Conservation (phyloP, 2,113 vertebrate genomes). For the Peucedramus taeniatus region DNA sequence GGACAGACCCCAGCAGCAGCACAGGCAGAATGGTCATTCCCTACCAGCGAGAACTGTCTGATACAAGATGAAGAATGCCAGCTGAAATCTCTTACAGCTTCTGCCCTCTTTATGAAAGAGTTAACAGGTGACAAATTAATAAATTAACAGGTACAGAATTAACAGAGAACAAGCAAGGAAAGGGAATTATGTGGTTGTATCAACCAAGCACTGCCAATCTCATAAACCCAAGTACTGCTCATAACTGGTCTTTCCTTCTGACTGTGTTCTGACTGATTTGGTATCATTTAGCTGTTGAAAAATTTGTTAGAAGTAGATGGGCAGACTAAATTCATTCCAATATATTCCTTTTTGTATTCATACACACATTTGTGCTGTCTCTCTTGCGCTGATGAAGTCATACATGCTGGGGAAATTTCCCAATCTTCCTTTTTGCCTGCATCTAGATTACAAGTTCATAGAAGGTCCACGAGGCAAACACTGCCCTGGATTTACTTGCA, state of each 20-base stretch:
- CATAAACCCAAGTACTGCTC: neutral
- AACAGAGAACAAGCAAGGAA: neutral
- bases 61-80: neutral
- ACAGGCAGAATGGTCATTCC: neutral
- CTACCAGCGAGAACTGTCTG: neutral
- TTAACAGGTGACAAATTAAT: neutral
- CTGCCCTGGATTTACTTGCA: neutral
- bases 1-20: neutral
- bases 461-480: neutral
- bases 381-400: neutral
- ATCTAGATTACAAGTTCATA: neutral
- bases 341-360: neutral
- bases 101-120: neutral
- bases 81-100: neutral
- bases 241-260: neutral
- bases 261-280: neutral
- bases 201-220: neutral
- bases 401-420: neutral
- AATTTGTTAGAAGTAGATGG: neutral
- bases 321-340: neutral
- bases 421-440: neutral
- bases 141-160: neutral
- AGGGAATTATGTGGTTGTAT: neutral
- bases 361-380: fast-evolving
- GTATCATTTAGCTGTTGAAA: neutral